Evolutionary conservation across 2,113 vertebrate species (phyloP), one percentile per base, ranked within the genome.

Genomic region (Campylorhamphus procurvoides): DNA sequence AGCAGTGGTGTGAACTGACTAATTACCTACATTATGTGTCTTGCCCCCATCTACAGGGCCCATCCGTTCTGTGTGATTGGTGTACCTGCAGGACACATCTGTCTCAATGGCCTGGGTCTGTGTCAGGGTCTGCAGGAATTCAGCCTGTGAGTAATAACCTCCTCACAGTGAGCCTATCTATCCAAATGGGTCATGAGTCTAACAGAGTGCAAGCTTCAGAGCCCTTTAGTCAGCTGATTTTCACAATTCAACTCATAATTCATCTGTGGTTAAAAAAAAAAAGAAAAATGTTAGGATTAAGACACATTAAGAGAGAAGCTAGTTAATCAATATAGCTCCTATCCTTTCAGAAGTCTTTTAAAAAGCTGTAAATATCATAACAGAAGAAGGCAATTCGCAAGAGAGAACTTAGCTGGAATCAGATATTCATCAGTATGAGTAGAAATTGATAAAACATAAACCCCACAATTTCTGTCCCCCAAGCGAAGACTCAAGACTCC

Each of bases 351-450:
- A 64, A 90, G 52, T 52, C 49, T 84, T 89, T 82, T 64, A 40
- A 87, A 90, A 92, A 72, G 35, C 69, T 75, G 31, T 84, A 87
- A 93, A 93, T 89, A 77, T 31, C 6, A 2, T 42, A 76, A 39
- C 8, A 40, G 5, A 60, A 74, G 25, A 68, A 73, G 22, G 11
- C 33, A 86, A 55, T 44, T 78, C 78, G 35, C 44, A 50, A 76
- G 23, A 67, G 5, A 76, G 14, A 81, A 14, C 44, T 39, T 53
- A 75, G 15, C 20, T 72, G 56, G 23, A 74, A 82, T 75, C 11
- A 68, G 31, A 50, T 72, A 64, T 81, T 72, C 29, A 56, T 49
- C 50, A 44, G 15, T 52, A 64, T 68, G 58, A 82, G 74, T 24
- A 85, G 52, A 84, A 87, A 63, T 27, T 81, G 50, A 75, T 75